Percentiles rank a stretch among this genome's conserved stretches.
phyloP scores from a whole-genome alignment of 1,140 invertebrate species.

The Triops longicaudatus region DNA sequence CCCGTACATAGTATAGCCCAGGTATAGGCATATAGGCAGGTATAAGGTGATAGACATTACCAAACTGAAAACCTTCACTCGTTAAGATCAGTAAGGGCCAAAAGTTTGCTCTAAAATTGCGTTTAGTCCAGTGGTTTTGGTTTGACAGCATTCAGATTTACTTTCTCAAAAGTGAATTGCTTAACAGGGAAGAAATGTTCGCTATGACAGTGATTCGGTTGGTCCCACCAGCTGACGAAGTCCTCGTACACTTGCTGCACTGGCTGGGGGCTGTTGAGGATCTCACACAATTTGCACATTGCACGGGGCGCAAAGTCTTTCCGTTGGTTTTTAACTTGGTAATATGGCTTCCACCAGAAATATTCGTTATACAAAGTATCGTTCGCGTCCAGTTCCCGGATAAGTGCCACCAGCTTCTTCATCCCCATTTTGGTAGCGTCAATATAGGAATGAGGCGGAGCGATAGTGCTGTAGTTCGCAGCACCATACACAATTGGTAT shows the following conservation, averaged over 20 bases:
- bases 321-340: background rate
- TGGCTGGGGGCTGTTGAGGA: background rate
- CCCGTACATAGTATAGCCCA: no score
- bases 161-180: background rate
- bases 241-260: conserved; percentile 19
- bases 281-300: conserved; percentile 25
- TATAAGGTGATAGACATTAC: no score
- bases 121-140: background rate
- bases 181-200: background rate
- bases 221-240: conserved; percentile 18
- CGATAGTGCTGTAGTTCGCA: conserved; percentile 44
- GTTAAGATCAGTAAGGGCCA: no score
- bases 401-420: conserved; percentile 43
- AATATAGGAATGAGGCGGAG: conserved; percentile 59
- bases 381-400: conserved; percentile 42
- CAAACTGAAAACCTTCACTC: no score
- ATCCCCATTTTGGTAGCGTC: conserved; percentile 47
- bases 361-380: conserved; percentile 35
- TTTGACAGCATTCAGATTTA: background rate
- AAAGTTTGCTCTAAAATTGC: no score
- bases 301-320: conserved; percentile 12
- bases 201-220: conserved; percentile 17
- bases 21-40: no score
- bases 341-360: conserved; percentile 36
- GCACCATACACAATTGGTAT: conserved; percentile 64